Evolutionary conservation across 2,113 vertebrate genomes (phyloP).

Genomic region (Nesogale talazaci): DNA sequence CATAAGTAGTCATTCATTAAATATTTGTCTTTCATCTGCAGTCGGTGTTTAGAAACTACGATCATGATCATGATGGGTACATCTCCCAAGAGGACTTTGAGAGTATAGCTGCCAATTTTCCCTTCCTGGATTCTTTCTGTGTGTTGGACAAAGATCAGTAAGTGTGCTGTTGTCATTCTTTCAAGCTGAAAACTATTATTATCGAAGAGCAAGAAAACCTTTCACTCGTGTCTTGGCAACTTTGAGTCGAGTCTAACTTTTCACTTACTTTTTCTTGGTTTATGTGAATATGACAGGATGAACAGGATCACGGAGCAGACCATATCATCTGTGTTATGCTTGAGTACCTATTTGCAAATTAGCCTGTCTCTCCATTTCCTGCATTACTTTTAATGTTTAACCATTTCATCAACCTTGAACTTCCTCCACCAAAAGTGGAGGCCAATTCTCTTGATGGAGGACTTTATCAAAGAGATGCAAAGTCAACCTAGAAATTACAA

Average conservation of each 20-base stretch:
- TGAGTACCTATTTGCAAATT: not conserved
- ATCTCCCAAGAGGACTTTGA: slow-evolving; percentile 99
- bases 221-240: not conserved
- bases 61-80: slow-evolving; percentile 96
- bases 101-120: slow-evolving; percentile 97
- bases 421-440: not conserved
- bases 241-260: not conserved
- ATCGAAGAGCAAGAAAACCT: not conserved
- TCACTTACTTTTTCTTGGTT: not conserved
- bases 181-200: slow-evolving; percentile 21
- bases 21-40: slow-evolving; percentile 79
- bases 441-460: not conserved
- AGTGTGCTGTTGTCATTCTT: slow-evolving; percentile 82
- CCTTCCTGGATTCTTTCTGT: slow-evolving; percentile 98
- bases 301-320: not conserved
- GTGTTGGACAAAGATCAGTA: slow-evolving; percentile 99
- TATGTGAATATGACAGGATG: not conserved
- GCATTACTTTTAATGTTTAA: not conserved
- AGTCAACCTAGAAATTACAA: not conserved
- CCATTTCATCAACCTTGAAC: not conserved
- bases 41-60: slow-evolving; percentile 99
- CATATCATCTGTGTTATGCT: not conserved
- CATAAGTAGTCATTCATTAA: not conserved
- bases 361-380: not conserved
- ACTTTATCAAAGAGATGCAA: not conserved